phyloP scores from a whole-genome alignment of 2,797 vertebrate genomes.

The Mormyrops attenuatus region DNA sequence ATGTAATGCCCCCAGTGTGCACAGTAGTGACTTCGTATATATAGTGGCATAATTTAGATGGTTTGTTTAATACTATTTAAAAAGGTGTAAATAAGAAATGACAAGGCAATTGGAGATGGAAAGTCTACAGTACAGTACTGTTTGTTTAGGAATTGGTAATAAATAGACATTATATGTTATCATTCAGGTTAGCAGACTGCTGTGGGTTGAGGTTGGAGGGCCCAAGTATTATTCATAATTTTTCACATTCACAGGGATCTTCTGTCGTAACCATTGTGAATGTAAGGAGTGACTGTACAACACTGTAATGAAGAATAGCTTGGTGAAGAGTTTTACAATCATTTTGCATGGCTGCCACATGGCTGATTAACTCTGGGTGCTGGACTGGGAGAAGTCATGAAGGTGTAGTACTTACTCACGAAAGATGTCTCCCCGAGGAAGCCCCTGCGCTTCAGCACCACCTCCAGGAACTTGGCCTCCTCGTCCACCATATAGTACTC shows the following conservation, averaged over 20 bases:
- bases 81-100: not conserved
- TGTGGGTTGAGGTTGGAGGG: not conserved
- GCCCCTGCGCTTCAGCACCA: constrained; percentile 80
- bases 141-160: not conserved
- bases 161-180: not conserved
- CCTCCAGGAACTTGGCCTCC: constrained; percentile 79
- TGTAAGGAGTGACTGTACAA: not conserved
- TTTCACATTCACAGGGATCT: not conserved
- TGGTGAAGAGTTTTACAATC: not conserved
- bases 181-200: not conserved
- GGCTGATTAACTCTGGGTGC: not conserved
- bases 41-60: not conserved
- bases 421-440: constrained; percentile 93
- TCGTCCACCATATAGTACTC: constrained; percentile 81
- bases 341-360: not conserved
- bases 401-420: constrained; percentile 71
- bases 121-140: not conserved
- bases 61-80: not conserved
- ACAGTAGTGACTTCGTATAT: not conserved
- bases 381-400: not conserved
- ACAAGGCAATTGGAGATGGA: not conserved
- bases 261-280: not conserved
- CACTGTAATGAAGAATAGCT: not conserved
- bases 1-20: not conserved
- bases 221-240: not conserved